Evolutionary conservation across 2,113 vertebrate genomes (phyloP).

Genomic region (Mormoops blainvillei): DNA sequence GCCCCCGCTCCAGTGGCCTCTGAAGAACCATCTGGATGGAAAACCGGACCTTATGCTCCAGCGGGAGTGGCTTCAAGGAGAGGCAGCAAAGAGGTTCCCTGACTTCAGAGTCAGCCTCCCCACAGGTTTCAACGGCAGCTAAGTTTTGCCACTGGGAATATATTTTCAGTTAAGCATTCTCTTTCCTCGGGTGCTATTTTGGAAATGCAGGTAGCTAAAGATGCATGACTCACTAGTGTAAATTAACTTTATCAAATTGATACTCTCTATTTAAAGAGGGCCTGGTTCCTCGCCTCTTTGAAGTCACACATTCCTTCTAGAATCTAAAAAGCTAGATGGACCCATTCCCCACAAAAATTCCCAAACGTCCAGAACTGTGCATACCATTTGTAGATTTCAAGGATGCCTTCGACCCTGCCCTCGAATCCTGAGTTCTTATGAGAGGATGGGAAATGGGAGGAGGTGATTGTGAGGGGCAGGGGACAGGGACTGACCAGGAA

Average conservation of each 20-base stretch:
- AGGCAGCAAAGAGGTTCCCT: neutral
- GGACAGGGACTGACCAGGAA: neutral
- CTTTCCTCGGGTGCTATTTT: neutral
- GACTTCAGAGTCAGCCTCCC: neutral
- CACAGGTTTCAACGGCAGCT: neutral
- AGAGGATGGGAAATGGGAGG: neutral
- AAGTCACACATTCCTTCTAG: neutral
- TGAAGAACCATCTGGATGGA: neutral
- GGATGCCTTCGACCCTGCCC: neutral
- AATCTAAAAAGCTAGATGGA: neutral
- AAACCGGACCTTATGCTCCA: neutral
- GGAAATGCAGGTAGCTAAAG: neutral
- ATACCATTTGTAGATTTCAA: neutral
- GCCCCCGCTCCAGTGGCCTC: neutral
- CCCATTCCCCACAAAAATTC: neutral
- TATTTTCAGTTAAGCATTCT: neutral
- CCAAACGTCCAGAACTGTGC: neutral
- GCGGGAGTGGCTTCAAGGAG: neutral
- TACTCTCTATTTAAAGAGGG: neutral
- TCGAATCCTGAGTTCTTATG: neutral
- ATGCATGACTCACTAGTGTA: neutral
- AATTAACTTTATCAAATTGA: neutral
- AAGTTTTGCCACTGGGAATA: neutral
- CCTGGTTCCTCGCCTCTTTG: neutral
- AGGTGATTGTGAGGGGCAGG: neutral